phyloP scores from a whole-genome alignment of 2,888 invertebrate species.

The Polydrusus pterygomalis region DNA sequence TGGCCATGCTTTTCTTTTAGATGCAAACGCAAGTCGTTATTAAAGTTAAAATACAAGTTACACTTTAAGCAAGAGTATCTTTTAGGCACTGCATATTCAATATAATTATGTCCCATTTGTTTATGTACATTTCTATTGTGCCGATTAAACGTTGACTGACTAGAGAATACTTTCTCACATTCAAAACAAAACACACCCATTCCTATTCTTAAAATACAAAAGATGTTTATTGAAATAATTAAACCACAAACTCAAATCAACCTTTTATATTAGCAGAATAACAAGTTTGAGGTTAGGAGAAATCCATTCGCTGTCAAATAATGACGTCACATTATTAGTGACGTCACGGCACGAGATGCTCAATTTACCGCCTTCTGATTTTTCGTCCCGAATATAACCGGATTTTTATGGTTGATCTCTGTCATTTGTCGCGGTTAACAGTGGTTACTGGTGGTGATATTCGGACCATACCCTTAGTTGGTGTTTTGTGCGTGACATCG shows the following conservation, averaged over 20 bases:
- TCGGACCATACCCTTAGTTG: too few relatives aligned
- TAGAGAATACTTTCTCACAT: constrained; percentile 3
- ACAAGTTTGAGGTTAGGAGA: too few relatives aligned
- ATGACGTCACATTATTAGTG: too few relatives aligned
- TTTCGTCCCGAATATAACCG: too few relatives aligned
- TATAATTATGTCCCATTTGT: neutral
- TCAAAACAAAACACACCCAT: constrained; percentile 1
- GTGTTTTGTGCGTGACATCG: too few relatives aligned
- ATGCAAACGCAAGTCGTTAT: neutral
- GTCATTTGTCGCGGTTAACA: too few relatives aligned
- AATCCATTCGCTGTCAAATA: too few relatives aligned
- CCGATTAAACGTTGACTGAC: neutral
- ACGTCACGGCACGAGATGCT: too few relatives aligned
- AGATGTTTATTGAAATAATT: neutral
- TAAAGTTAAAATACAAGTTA: neutral
- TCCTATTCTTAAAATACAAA: neutral
- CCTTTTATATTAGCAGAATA: too few relatives aligned
- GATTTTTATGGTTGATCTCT: too few relatives aligned
- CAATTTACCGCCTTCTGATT: too few relatives aligned
- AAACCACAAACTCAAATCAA: neutral
- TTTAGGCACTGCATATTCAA: neutral
- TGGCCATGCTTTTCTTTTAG: neutral
- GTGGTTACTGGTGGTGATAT: too few relatives aligned
- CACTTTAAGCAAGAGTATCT: neutral
- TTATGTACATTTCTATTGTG: constrained; percentile 1